Conservation (phyloP, 2,113 vertebrate species). For the Phrynocephalus versicolor region DNA sequence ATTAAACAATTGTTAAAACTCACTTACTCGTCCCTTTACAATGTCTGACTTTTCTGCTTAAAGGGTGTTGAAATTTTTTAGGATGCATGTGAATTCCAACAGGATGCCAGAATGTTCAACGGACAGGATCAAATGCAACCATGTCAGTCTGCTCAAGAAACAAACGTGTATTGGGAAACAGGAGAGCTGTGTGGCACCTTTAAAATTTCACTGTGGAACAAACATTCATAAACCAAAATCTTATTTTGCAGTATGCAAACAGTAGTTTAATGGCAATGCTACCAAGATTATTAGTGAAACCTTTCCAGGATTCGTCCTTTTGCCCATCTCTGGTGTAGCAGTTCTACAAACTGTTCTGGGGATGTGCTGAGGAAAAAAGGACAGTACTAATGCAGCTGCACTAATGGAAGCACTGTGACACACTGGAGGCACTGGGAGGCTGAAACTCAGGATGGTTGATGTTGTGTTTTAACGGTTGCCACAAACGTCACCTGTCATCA, state of each 20-base stretch:
- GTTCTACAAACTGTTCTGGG: background rate
- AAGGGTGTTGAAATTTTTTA: background rate
- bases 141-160: background rate
- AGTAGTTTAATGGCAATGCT: background rate
- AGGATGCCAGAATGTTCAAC: background rate
- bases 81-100: no score
- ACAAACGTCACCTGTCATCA: background rate
- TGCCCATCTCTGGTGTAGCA: background rate
- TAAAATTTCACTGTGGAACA: background rate
- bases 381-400: no score
- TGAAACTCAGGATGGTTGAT: background rate
- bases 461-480: background rate
- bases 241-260: background rate
- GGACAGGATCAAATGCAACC: background rate
- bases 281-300: background rate
- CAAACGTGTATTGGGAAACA: background rate
- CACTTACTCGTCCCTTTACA: background rate
- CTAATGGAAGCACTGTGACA: background rate
- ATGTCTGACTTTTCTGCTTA: background rate
- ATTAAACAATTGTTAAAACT: background rate
- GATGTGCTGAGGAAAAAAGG: background rate
- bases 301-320: background rate
- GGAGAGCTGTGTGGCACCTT: background rate
- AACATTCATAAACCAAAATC: background rate
- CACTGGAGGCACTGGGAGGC: background rate